Evolutionary conservation across 1,140 invertebrate species (phyloP).

Genomic region (Papilio xuthus): DNA sequence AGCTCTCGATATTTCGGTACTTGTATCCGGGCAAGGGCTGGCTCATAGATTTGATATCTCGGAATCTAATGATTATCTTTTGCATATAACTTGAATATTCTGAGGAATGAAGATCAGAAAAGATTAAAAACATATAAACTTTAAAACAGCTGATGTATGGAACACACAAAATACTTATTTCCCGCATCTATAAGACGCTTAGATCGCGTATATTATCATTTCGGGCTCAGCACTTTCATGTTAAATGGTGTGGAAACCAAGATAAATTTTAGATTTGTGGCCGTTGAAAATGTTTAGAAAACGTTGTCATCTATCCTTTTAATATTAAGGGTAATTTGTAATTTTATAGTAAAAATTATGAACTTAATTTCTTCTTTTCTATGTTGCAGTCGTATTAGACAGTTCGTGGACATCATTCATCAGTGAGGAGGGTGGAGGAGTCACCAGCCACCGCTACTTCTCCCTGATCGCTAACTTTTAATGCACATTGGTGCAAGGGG

Average conservation of each 20-base stretch:
- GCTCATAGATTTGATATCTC: too few species aligned
- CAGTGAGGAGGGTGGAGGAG: too few species aligned
- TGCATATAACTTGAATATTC: neutral
- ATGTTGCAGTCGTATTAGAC: neutral
- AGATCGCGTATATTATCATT: slow-evolving; percentile 30
- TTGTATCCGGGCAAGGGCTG: too few species aligned
- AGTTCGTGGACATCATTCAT: too few species aligned
- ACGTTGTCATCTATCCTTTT: neutral
- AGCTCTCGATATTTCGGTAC: too few species aligned
- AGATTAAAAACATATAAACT: neutral
- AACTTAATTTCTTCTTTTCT: neutral
- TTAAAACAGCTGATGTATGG: slow-evolving; percentile 6
- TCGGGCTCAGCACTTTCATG: slow-evolving; percentile 32
- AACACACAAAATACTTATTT: slow-evolving; percentile 27
- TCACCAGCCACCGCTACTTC: too few species aligned
- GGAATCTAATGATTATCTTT: neutral
- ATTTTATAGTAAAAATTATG: neutral
- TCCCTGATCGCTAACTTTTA: too few species aligned
- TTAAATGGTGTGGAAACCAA: slow-evolving; percentile 33
- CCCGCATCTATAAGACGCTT: slow-evolving; percentile 5
- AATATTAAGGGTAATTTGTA: neutral
- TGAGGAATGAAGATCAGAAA: too few species aligned
- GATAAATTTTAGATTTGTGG: slow-evolving; percentile 31
- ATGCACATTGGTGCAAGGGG: too few species aligned
- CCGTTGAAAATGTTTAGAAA: slow-evolving; percentile 35